Conservation (phyloP, 2,113 vertebrate genomes). For the Apus apus region DNA sequence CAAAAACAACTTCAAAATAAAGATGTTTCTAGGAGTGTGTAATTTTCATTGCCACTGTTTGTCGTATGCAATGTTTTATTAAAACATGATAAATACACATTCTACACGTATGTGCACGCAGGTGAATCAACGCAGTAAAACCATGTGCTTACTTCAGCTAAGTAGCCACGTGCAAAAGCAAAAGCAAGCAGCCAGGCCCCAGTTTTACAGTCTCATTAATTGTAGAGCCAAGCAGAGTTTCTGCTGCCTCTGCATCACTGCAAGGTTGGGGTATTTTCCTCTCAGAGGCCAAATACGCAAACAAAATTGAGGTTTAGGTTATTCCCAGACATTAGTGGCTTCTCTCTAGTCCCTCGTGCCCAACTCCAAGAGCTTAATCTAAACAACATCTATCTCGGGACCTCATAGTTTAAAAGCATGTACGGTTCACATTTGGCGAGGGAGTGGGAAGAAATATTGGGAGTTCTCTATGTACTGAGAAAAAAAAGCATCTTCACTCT, state of each 20-base stretch:
- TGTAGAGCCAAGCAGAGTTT: neutral
- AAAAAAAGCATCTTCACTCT: neutral
- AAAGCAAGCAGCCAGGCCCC: neutral
- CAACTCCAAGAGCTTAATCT: accelerated
- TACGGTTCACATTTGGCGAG: neutral
- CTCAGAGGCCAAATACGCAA: neutral
- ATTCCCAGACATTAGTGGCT: neutral
- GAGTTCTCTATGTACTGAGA: neutral
- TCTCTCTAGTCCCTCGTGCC: neutral
- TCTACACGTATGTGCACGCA: accelerated
- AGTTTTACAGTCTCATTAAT: neutral
- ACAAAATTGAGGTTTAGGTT: neutral
- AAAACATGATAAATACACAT: conserved; percentile 30
- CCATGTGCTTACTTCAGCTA: neutral
- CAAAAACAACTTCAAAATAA: conserved; percentile 20
- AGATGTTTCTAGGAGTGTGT: conserved; percentile 15
- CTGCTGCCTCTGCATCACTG: accelerated
- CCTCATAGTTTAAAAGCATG: accelerated
- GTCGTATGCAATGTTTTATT: conserved; percentile 6
- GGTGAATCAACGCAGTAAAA: neutral
- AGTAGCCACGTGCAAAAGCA: neutral
- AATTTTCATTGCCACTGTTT: conserved; percentile 55
- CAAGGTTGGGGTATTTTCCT: neutral
- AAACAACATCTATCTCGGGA: neutral
- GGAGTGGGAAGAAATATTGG: accelerated